phyloP scores from a whole-genome alignment of 2,888 invertebrate species.

The Protophormia terraenovae region DNA sequence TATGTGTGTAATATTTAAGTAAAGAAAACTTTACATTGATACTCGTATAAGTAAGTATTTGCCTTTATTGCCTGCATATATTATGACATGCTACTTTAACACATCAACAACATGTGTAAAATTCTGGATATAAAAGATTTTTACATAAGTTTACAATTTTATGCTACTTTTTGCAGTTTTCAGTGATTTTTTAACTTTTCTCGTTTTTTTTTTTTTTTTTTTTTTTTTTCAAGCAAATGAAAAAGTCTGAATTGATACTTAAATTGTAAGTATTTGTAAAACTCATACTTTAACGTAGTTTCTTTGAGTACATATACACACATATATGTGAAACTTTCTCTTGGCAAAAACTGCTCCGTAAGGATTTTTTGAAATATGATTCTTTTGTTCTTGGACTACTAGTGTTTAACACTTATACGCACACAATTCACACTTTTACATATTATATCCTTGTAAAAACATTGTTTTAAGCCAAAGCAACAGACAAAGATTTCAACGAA shows the following conservation, averaged over 20 bases:
- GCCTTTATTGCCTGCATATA: slow-evolving; percentile 28
- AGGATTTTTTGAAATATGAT: slow-evolving; percentile 39
- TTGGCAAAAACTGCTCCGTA: background rate
- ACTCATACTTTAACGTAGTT: slow-evolving; percentile 31
- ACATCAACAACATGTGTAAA: slow-evolving; percentile 50
- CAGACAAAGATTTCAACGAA: background rate
- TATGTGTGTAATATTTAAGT: background rate
- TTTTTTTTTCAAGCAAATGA: background rate
- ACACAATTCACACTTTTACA: slow-evolving; percentile 10
- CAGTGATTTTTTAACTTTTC: background rate
- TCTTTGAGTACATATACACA: background rate
- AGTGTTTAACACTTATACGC: background rate
- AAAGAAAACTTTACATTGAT: background rate
- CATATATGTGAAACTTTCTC: background rate
- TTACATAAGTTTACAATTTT: slow-evolving; percentile 53
- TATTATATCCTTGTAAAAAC: slow-evolving; percentile 42
- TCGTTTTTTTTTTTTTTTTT: background rate
- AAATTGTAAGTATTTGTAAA: slow-evolving; percentile 57
- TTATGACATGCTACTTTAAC: slow-evolving; percentile 53
- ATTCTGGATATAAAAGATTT: slow-evolving; percentile 9
- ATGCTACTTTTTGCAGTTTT: slow-evolving; percentile 25
- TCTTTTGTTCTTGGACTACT: background rate
- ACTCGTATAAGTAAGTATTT: background rate
- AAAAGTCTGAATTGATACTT: slow-evolving; percentile 53
- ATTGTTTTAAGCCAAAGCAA: slow-evolving; percentile 40